Evolutionary conservation across 2,888 invertebrate species (phyloP), one percentile per base, ranked within the genome.

Genomic region (Campoplex nolae): DNA sequence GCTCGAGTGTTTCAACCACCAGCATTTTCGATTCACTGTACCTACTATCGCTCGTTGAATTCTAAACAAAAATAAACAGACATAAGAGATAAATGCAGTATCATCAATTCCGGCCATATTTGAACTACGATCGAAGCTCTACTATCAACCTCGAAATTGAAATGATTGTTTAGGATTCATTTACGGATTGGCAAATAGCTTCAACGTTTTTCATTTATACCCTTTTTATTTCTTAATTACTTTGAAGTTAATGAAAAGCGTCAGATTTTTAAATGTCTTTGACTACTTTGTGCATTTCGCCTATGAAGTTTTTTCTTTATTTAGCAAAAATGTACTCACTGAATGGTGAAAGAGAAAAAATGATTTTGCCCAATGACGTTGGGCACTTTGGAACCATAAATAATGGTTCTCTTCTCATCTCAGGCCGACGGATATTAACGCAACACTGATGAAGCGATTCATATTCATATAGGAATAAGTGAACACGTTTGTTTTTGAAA

Each of bases 31-130:
- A 58, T 58, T 80, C 58, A 35, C 23, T 42, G 23, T 23, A 23
- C 23, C 18, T 62, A 62, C 45, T 51, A 65, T 78, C 56, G 32
- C 56, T 62, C 73, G 74, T 78, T 78, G 85, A 85, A 85, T 85
- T 85, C 70, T 68, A 78, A 85, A 83, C 82, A 70, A 42, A 38
- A 77, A 67, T 67, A 71, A 65, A 38, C n/a, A 76, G 38, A 3
- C 48, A 51, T 32, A 67, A 79, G 16, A 23, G 32, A 38, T 32
- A 51, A 42, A 78, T 68, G 28, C 51, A 42, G 51, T 8, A 56
- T 62, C 45, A 51, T 9, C 32, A n/a, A 48, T 62, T 67, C 65
- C 8, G 16, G 45, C 38, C 42, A 58, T 48, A n/a, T 42, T 65
- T 77, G 35, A 65, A 65, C 32, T 65, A 32, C 42, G 35, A 48